A percentile compares a stretch with the other conserved stretches of the same genome.
Conservation (phyloP, 2,888 invertebrate species). For the Sphaeridia pumilis region DNA sequence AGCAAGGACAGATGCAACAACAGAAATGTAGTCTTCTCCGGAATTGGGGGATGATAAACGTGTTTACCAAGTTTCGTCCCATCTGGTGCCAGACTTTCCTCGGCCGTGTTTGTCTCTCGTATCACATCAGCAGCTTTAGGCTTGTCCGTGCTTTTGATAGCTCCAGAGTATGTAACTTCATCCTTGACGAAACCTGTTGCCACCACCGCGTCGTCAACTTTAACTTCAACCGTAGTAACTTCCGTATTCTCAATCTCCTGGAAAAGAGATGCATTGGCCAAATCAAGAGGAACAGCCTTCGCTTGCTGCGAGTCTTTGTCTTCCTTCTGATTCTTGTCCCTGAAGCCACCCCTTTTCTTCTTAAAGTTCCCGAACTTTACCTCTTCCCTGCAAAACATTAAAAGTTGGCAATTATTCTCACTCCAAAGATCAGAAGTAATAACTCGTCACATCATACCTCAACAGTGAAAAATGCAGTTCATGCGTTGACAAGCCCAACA, state of each 20-base stretch:
- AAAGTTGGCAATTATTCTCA: background rate
- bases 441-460: conserved; percentile 50
- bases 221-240: background rate
- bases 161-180: conserved; percentile 1
- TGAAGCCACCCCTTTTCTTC: conserved; percentile 14
- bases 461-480: conserved; percentile 90
- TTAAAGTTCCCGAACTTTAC: conserved; percentile 28
- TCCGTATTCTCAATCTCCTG: background rate
- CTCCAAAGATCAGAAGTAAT: background rate
- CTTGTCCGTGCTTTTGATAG: conserved; percentile 1
- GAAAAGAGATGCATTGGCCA: conserved; percentile 22
- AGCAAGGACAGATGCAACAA: conserved; percentile 82
- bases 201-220: background rate
- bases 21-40: conserved; percentile 85
- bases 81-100: conserved; percentile 10
- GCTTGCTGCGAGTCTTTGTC: too few relatives aligned
- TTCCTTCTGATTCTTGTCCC: conserved; percentile 10
- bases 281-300: conserved; percentile 13
- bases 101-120: conserved; percentile 5
- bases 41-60: conserved; percentile 47
- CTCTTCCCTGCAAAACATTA: conserved; percentile 26
- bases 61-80: conserved; percentile 27
- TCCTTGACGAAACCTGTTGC: background rate
- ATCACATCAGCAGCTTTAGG: background rate
- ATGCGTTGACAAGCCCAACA: conserved; percentile 89